Evolutionary conservation across 1,140 invertebrate species (phyloP).

Genomic region (Forficula auricularia): DNA sequence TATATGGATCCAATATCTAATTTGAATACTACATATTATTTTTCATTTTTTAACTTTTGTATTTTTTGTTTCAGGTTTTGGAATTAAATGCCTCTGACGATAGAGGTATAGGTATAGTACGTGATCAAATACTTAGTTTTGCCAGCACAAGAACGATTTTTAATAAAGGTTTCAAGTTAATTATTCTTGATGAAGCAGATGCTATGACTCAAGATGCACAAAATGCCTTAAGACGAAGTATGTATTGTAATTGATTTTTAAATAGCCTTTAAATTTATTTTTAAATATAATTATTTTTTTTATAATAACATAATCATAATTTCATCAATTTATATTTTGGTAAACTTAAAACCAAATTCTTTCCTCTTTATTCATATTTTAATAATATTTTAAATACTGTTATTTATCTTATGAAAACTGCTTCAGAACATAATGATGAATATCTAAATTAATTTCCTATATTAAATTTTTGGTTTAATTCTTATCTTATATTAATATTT

Average conservation of each 20-base stretch:
- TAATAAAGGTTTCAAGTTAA: constrained; percentile 82
- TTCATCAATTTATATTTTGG: too few species aligned
- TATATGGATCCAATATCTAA: too few species aligned
- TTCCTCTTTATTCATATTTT: too few species aligned
- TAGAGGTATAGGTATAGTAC: constrained; percentile 89
- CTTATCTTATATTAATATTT: too few species aligned
- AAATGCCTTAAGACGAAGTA: constrained; percentile 90
- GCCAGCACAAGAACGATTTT: constrained; percentile 94
- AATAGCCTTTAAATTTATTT: neutral
- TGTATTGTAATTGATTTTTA: constrained; percentile 25
- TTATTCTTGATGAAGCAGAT: constrained; percentile 98
- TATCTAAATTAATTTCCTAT: too few species aligned
- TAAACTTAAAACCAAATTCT: too few species aligned
- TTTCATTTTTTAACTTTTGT: too few species aligned
- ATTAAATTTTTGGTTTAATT: too few species aligned
- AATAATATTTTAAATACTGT: too few species aligned
- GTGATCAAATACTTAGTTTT: constrained; percentile 93
- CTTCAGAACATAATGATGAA: too few species aligned
- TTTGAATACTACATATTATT: too few species aligned
- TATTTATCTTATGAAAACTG: too few species aligned
- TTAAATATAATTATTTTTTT: neutral
- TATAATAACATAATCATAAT: neutral
- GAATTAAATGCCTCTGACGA: constrained; percentile 99
- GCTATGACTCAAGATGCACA: constrained; percentile 99
- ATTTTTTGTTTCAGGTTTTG: constrained; percentile 45